Evolutionary conservation across 2,113 vertebrate genomes (phyloP).

Genomic region (Lathamus discolor): DNA sequence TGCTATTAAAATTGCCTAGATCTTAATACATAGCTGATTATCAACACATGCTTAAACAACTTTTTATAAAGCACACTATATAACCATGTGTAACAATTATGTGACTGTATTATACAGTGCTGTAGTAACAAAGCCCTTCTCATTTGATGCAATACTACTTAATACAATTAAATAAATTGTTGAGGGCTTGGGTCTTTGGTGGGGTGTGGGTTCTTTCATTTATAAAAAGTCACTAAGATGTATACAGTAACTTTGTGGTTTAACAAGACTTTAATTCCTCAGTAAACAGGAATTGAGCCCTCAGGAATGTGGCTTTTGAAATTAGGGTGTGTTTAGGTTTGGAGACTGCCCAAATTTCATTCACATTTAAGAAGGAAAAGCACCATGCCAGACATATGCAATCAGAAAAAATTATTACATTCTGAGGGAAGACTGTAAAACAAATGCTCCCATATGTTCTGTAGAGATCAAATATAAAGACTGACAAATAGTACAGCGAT

Average conservation of each 20-base stretch:
- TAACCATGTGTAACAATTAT: neutral
- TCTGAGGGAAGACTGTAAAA: conserved; percentile 68
- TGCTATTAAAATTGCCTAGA: neutral
- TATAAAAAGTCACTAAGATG: conserved; percentile 38
- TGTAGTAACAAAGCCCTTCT: neutral
- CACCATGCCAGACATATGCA: conserved; percentile 70
- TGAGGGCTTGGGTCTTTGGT: neutral
- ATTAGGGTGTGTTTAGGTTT: conserved; percentile 84
- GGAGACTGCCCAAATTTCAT: conserved; percentile 73
- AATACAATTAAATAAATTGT: conserved; percentile 51
- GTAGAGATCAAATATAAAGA: conserved; percentile 67
- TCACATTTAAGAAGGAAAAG: conserved; percentile 69
- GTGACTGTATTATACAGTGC: neutral
- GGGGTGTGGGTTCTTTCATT: neutral
- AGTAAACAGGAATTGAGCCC: conserved; percentile 81
- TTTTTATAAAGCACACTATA: neutral
- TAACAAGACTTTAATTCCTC: conserved; percentile 76
- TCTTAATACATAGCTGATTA: neutral
- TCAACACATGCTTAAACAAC: neutral
- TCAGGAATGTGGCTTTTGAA: conserved; percentile 81
- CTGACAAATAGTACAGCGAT: conserved; percentile 23
- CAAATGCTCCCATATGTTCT: conserved; percentile 73
- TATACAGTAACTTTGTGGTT: conserved; percentile 65
- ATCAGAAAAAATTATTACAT: conserved; percentile 67
- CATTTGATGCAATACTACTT: conserved; percentile 10